Conservation (phyloP, 2,888 invertebrate species). For the Patella depressa region DNA sequence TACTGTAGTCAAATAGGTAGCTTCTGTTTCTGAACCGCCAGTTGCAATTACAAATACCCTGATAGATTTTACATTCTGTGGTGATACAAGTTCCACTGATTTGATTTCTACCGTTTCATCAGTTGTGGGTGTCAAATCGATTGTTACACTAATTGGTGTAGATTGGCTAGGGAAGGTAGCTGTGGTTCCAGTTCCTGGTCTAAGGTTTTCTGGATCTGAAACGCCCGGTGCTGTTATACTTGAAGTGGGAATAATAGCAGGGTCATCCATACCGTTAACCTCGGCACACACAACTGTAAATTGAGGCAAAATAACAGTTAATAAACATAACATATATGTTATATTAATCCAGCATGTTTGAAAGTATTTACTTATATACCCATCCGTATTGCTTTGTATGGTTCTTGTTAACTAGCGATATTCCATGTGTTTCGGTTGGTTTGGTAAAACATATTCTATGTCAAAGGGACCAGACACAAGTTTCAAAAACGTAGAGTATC, state of each 20-base stretch:
- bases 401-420: too few relatives aligned
- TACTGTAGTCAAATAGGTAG: too few relatives aligned
- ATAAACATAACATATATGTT: too few relatives aligned
- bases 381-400: too few relatives aligned
- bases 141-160: background rate
- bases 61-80: background rate
- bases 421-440: too few relatives aligned
- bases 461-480: too few relatives aligned
- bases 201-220: background rate
- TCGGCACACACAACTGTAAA: background rate
- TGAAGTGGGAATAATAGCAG: background rate
- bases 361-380: too few relatives aligned
- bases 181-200: background rate
- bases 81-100: background rate
- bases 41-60: background rate
- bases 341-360: too few relatives aligned
- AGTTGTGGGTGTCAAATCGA: background rate
- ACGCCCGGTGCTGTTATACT: background rate
- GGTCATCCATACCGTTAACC: background rate
- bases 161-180: background rate
- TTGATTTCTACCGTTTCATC: background rate
- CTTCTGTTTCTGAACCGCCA: background rate
- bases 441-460: too few relatives aligned
- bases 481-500: too few relatives aligned
- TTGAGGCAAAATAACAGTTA: background rate